Conservation (phyloP, 1,140 invertebrate genomes). For the Melitaea cinxia region DNA sequence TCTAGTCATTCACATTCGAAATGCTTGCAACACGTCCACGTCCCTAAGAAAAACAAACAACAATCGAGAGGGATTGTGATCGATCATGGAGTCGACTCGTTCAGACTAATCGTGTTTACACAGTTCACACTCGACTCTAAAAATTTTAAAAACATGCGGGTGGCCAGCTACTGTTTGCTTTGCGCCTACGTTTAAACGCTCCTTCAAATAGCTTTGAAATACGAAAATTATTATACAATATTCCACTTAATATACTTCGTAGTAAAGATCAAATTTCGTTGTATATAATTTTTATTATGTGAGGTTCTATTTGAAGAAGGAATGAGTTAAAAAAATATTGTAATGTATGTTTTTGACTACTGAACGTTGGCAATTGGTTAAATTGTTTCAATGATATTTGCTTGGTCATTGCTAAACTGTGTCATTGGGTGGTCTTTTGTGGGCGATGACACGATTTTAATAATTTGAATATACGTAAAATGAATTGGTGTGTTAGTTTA, state of each 20-base stretch:
- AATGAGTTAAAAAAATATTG: constrained; percentile 46
- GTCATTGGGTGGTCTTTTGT: constrained; percentile 4
- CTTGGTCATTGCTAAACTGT: constrained; percentile 1
- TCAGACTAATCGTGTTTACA: constrained; percentile 69
- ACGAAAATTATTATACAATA: background rate
- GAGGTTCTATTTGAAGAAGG: constrained; percentile 54
- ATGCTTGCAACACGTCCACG: constrained; percentile 7
- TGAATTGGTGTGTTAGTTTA: no score
- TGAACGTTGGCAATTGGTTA: constrained; percentile 5
- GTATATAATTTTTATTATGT: constrained; percentile 35
- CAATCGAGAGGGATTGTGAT: constrained; percentile 52
- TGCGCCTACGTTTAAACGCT: constrained; percentile 61
- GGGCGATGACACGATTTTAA: background rate
- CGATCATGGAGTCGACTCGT: constrained; percentile 54
- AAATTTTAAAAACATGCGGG: constrained; percentile 62
- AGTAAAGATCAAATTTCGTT: background rate
- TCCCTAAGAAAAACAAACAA: constrained; percentile 46
- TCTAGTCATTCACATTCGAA: background rate
- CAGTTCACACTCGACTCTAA: constrained; percentile 62
- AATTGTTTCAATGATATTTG: constrained; percentile 3
- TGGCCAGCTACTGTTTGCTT: constrained; percentile 75
- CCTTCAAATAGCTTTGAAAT: constrained; percentile 38
- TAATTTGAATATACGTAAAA: no score
- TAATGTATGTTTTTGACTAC: constrained; percentile 26
- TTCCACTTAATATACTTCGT: background rate